Evolutionary conservation across 1,140 invertebrate genomes (phyloP).

Genomic region (Phymastichus coffea): DNA sequence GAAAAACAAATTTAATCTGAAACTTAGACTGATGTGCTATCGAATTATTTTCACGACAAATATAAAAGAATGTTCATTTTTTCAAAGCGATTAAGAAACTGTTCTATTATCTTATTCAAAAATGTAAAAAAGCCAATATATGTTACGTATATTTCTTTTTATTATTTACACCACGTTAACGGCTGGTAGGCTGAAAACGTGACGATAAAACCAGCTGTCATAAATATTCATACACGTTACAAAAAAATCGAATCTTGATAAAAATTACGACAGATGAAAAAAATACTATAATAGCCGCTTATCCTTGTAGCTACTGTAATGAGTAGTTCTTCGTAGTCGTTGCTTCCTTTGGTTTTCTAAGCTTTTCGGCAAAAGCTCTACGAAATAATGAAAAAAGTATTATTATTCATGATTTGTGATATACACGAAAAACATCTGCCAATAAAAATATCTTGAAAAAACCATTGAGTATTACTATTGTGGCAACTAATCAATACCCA

Average conservation of each 20-base stretch:
- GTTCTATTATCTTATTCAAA: conserved; percentile 6
- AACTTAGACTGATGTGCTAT: conserved; percentile 45
- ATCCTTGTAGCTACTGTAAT: conserved; percentile 10
- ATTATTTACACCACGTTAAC: neutral
- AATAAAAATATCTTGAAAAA: conserved; percentile 26
- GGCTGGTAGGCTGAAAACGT: neutral
- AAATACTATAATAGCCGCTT: conserved; percentile 11
- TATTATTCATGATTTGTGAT: conserved; percentile 28
- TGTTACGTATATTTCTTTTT: neutral
- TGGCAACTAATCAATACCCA: too few relatives aligned
- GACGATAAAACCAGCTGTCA: conserved; percentile 7
- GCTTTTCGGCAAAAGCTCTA: conserved; percentile 8
- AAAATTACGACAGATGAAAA: conserved; percentile 9
- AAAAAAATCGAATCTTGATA: conserved; percentile 1
- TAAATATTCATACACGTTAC: conserved; percentile 6
- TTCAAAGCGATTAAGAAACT: neutral
- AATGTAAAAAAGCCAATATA: neutral
- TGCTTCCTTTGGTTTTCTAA: conserved; percentile 19
- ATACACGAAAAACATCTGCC: conserved; percentile 20
- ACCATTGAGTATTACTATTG: conserved; percentile 4
- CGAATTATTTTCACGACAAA: conserved; percentile 52
- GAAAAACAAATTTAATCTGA: too few relatives aligned
- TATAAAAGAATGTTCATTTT: conserved; percentile 34
- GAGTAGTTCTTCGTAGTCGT: conserved; percentile 13
- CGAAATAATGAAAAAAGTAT: conserved; percentile 20